Percentiles rank a stretch among this genome's conserved stretches.
Conservation (phyloP, 92 coral and sea anemone genomes). For the Actinernus sp. region DNA sequence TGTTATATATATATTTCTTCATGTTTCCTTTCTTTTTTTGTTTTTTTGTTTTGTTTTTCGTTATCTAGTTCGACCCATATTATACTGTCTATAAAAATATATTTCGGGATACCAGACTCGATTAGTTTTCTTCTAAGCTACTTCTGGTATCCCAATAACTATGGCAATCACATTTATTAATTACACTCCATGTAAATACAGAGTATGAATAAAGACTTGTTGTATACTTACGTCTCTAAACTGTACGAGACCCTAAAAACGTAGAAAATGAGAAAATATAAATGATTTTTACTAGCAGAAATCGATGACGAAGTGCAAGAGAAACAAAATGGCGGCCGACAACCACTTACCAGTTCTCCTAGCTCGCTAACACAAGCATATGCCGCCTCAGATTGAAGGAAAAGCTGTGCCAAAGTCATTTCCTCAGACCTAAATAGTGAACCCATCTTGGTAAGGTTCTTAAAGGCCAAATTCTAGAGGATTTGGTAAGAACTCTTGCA, state of each 20-base stretch:
- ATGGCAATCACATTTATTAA: too few relatives aligned
- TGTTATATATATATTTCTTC: too few relatives aligned
- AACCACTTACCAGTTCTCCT: constrained; percentile 88
- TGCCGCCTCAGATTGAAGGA: constrained; percentile 97
- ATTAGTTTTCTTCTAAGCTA: too few relatives aligned
- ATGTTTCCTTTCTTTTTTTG: too few relatives aligned
- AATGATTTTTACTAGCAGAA: neutral
- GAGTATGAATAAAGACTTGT: too few relatives aligned
- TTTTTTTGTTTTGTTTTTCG: too few relatives aligned
- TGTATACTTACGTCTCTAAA: constrained; percentile 96
- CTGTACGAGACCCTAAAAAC: constrained; percentile 86
- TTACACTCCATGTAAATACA: too few relatives aligned
- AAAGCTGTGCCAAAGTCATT: constrained; percentile 98
- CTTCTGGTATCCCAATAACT: too few relatives aligned
- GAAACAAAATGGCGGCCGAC: constrained; percentile 43
- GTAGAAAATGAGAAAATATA: neutral
- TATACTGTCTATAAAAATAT: too few relatives aligned
- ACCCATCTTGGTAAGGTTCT: constrained; percentile 58
- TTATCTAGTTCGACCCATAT: too few relatives aligned
- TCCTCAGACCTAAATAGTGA: constrained; percentile 96
- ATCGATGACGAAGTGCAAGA: constrained; percentile 2
- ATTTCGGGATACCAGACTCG: too few relatives aligned
- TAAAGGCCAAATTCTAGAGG: neutral
- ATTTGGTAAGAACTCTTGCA: too few relatives aligned
- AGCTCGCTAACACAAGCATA: constrained; percentile 99